Base-by-base conservation (phyloP, 2,113 vertebrate genomes). In the Silurus glanis region DNA sequence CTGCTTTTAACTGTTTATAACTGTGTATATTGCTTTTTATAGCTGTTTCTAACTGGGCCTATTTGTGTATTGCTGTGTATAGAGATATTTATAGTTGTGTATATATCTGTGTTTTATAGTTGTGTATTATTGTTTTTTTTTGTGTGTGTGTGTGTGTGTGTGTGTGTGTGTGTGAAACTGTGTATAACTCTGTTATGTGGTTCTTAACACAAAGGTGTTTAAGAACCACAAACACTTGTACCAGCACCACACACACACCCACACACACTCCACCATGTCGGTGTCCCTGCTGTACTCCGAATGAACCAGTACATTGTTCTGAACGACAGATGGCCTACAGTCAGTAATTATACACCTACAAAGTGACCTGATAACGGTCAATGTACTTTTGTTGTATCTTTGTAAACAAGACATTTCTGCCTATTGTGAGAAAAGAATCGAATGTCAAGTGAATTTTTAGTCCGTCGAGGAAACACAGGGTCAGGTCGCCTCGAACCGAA, bases 271-370 rank as follows among this genome's bases (percentile, higher is more conserved):
- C 19, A 49, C 45, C 69, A 10, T 78, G 12, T 78, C 14, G 1
- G 7, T 25, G 51, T 76, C 74, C 9, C 74, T 55, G 74, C n/a
- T 23, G 23, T 56, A 25, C 74, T 55, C 23, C 55, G 51, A 55
- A 78, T 55, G 74, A 78, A 78, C 51, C n/a, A 1, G 74, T 6
- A 53, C 23, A 78, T 78, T 78, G 51, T 56, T 12, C n/a, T 8
- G 51, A 16, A 51, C 51, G 51, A 78, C 74, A 78, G 74, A 78
- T 75, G 72, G 72, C 47, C 51, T 78, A 25, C 74, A 53, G 23
- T 78, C 51, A 78, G 74, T 55, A 78, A 78, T 25, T 78, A 78
- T 78, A 78, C 74, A 78, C 74, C 51, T 78, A 25, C 74, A 78
- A 75, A 51, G 72, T 75, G 72, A 78, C 74, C 74, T 78, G 74